A percentile compares a stretch with the other conserved stretches of the same genome.
These are phyloP conservation scores for Tenodera sinensis DNA, from an alignment of 2,888 invertebrate species.

Conservation along the genomic window DNA sequence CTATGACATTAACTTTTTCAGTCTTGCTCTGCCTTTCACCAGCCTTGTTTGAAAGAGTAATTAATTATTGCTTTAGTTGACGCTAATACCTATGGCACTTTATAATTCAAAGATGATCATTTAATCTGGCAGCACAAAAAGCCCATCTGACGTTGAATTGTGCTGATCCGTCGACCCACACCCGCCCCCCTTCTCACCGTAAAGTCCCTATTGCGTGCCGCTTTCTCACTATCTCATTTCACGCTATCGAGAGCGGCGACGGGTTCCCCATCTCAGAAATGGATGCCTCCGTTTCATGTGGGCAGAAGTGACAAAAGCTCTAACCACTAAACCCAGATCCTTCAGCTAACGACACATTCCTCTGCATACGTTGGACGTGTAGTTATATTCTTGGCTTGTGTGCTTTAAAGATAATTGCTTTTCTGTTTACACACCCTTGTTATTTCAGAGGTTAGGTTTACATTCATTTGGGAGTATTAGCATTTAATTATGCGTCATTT, in stretches of 20 bases:
- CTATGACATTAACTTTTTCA: too few relatives aligned
- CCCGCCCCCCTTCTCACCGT: too few relatives aligned
- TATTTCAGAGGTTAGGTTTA: background rate
- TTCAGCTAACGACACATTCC: background rate
- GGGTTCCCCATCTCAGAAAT: background rate
- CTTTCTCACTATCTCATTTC: background rate
- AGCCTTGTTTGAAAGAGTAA: too few relatives aligned
- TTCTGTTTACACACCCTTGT: background rate
- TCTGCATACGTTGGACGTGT: background rate
- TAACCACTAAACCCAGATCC: background rate
- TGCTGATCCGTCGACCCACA: background rate
- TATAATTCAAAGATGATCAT: background rate
- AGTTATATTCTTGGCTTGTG: background rate
- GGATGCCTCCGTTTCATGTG: background rate
- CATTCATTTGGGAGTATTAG: background rate
- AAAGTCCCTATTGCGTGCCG: background rate
- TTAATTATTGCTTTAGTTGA: too few relatives aligned
- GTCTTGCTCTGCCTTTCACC: too few relatives aligned
- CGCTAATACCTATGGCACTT: too few relatives aligned
- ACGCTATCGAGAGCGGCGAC: background rate
- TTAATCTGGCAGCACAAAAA: background rate
- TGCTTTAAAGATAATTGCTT: background rate
- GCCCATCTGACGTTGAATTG: background rate
- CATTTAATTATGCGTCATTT: background rate
- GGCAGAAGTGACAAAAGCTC: background rate